Percentiles rank a stretch among this genome's conserved stretches.
These are phyloP conservation scores for Zingel zingel DNA, from an alignment of 2,113 vertebrate genomes.

Conservation along the genomic window DNA sequence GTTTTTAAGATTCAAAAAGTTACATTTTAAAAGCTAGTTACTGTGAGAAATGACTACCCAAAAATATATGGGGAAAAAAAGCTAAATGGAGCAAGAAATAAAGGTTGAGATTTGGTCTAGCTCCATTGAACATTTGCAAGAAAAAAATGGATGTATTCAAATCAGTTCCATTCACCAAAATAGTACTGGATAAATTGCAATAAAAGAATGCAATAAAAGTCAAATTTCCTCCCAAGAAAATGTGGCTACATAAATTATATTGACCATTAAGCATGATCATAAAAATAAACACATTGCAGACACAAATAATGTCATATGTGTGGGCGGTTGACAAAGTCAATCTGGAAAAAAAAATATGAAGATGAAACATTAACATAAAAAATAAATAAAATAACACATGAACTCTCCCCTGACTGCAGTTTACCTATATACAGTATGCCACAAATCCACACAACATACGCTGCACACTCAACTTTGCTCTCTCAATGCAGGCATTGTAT, in stretches of 20 bases:
- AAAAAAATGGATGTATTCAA: background rate
- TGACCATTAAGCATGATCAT: slow-evolving; percentile 17
- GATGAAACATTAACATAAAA: background rate
- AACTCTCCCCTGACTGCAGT: background rate
- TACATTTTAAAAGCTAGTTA: background rate
- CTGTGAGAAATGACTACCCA: background rate
- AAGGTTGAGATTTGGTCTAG: background rate
- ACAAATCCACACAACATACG: slow-evolving; percentile 35
- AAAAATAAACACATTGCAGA: slow-evolving; percentile 20
- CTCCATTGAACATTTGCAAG: background rate
- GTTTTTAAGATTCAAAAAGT: background rate
- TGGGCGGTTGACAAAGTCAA: background rate
- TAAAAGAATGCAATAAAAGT: slow-evolving; percentile 1
- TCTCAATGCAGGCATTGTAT: slow-evolving; percentile 54
- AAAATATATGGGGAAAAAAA: background rate
- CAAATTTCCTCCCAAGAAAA: slow-evolving; percentile 26
- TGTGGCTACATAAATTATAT: background rate
- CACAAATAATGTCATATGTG: slow-evolving; percentile 22
- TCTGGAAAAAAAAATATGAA: background rate
- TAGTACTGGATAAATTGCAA: background rate
- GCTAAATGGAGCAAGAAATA: background rate
- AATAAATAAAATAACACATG: background rate
- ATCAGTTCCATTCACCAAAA: background rate
- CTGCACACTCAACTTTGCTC: slow-evolving; percentile 37
- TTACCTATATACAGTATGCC: background rate